Base-by-base conservation (phyloP, 2,113 vertebrate genomes). In the Phrynosoma platyrhinos region DNA sequence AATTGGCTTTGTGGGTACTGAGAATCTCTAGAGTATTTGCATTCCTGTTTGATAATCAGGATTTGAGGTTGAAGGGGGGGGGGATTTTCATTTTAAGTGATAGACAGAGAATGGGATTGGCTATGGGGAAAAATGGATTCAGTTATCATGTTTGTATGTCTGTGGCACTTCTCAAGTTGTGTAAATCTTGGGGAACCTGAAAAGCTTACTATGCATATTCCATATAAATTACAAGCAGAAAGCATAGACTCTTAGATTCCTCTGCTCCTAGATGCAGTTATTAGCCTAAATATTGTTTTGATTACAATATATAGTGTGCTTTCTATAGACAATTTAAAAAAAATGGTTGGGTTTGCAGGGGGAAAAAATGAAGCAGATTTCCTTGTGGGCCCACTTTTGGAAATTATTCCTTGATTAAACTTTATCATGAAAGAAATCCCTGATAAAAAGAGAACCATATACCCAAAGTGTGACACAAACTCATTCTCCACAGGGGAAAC, bases 341-440 rank as follows among this genome's bases (percentile, higher is more conserved):
- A 47, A 7, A 7, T 5, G 1, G 47, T 6, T 47, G 47, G 4
- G 47, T 47, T 47, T 47, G 75, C 23, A 92, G 88, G 88, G n/a
- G 94, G 93, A 91, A 23, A 75, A 58, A 85, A 89, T 32, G 9
- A 93, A 94, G 88, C 87, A 93, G 85, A 93, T 90, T 88, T 93
- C 87, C 88, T 95, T 89, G 82, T 71, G 89, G 83, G 89, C 53
- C 62, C 72, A 89, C 68, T 93, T 88, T 91, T 3, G 55, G 86
- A 94, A 95, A 93, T 93, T 94, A 94, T 94, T 89, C 86, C 90
- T 91, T 90, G 85, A 92, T 94, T 95, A 86, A 75, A 83, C 87
- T 86, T 4, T 52, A 91, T 53, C 13, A 85, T 92, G 89, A 88
- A 95, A 95, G 89, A 30, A 88, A 89, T 87, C 82, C 84, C 79